Percentiles rank a stretch among this genome's conserved stretches.
These are phyloP conservation scores for Alcis repandata DNA, from an alignment of 2,888 invertebrate species.

Conservation along the genomic window DNA sequence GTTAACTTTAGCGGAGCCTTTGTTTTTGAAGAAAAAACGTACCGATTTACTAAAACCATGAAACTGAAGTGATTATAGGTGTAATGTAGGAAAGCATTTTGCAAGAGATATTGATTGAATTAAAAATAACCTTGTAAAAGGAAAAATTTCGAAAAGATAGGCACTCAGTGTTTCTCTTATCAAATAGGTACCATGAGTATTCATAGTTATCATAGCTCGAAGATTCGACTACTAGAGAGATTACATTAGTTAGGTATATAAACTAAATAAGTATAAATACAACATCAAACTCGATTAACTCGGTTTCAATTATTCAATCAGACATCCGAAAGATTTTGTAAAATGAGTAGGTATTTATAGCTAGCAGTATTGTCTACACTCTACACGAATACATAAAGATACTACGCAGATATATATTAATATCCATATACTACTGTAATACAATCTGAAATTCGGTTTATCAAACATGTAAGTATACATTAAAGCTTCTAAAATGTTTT, in stretches of 20 bases:
- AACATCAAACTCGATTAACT: conserved; percentile 7
- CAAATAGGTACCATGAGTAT: conserved; percentile 21
- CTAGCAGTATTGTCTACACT: conserved; percentile 43
- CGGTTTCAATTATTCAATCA: background rate
- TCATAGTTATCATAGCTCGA: conserved; percentile 9
- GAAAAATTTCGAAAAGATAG: conserved; percentile 26
- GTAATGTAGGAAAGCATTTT: no score
- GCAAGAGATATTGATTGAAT: no score
- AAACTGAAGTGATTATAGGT: no score
- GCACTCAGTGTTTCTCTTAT: conserved; percentile 23
- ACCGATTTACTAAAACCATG: no score
- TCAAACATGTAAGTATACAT: conserved; percentile 45
- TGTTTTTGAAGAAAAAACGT: no score
- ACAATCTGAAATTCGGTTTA: conserved; percentile 66
- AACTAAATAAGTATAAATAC: conserved; percentile 11
- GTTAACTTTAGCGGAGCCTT: no score
- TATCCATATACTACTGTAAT: conserved; percentile 27
- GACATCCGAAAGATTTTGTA: background rate
- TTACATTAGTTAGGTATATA: conserved; percentile 4
- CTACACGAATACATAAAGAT: conserved; percentile 47
- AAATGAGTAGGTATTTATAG: background rate
- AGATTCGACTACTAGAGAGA: conserved; percentile 16
- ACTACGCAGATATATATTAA: conserved; percentile 40
- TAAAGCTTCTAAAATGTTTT: conserved; percentile 75
- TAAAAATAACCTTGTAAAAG: background rate